These are phyloP conservation scores for Meleagris gallopavo DNA, from an alignment of 2,113 vertebrate species.

Conservation along the genomic window DNA sequence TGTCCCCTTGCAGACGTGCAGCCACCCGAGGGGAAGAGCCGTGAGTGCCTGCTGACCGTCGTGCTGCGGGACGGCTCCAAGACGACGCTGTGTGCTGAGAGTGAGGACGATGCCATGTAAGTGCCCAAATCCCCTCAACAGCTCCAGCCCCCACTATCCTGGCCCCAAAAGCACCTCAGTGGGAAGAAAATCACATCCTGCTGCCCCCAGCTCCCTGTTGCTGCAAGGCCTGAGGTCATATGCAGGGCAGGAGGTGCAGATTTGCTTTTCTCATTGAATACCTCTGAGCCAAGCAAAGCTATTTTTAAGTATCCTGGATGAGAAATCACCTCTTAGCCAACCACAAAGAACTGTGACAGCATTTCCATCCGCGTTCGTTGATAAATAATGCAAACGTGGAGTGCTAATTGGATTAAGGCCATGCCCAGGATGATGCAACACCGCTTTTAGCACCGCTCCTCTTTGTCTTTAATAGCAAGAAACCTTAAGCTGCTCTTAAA, in stretches of 20 bases:
- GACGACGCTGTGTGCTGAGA: conserved; percentile 89
- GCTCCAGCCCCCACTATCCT: accelerated
- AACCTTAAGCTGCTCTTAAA: background rate
- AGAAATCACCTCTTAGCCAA: background rate
- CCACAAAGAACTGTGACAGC: background rate
- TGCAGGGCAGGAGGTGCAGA: accelerated
- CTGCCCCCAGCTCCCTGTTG: background rate
- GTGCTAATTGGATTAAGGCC: background rate
- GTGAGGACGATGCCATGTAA: conserved; percentile 91
- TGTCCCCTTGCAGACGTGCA: conserved; percentile 78
- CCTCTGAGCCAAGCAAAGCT: background rate
- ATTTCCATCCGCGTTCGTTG: background rate
- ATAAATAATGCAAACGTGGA: accelerated
- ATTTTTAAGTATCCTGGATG: background rate
- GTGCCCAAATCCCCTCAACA: background rate
- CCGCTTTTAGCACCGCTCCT: background rate
- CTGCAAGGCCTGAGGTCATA: accelerated
- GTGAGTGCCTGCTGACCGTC: conserved; percentile 85
- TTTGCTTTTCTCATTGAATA: background rate
- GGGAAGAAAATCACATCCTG: accelerated
- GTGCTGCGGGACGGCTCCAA: conserved; percentile 82
- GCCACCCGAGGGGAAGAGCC: conserved; percentile 86
- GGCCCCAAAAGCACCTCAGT: too few species aligned
- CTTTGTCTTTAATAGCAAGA: background rate
- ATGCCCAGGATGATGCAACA: background rate